Base-by-base conservation (phyloP, 2,888 invertebrate species). In the Pachymerium ferrugineum region DNA sequence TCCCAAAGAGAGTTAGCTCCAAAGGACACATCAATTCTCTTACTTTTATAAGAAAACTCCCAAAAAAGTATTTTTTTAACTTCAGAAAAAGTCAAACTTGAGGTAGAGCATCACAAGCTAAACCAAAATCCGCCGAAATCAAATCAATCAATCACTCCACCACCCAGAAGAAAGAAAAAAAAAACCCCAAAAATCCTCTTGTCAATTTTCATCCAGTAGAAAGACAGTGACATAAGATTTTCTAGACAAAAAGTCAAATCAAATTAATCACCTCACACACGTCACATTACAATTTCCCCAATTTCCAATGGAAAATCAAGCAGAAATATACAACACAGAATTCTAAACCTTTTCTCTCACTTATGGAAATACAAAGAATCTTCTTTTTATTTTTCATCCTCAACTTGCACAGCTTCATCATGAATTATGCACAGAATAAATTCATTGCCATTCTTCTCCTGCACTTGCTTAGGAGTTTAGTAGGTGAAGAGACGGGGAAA, bases 101-200 rank as follows among this genome's bases (percentile, higher is more conserved):
- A 47, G 47, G 14, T n/a, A 47, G 22, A 47, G 19, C 42, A 14
- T 47, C 22, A 47, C 16, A 47, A 16, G 47, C 16, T 47, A 22
- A 47, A 47, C 8, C 2, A 8, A 47, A 47, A 47, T 16, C 47
- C 22, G 8, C n/a, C 14, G 22, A 47, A 47, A 47, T 47, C 47
- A 47, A 47, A 47, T 22, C 47, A 47, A 47, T 47, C 47, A 47
- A 47, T 47, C 47, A 47, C n/a, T n/a, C n/a, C n/a, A n/a, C n/a
- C n/a, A n/a, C 22, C 19, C 47, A 47, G 22, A 22, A 16, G n/a
- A 22, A 47, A 3, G 42, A 42, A 42, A 42, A 8, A 3, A 16
- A 47, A 47, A 3, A 16, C 16, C 3, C 8, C 8, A 16, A 16
- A 47, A 47, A 8, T 3, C 3, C 6, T 19, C 16, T 19, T 19